Percentiles rank a stretch among this genome's conserved stretches.
These are phyloP conservation scores for Cydia fagiglandana DNA, from an alignment of 1,140 invertebrate species.

Conservation along the genomic window DNA sequence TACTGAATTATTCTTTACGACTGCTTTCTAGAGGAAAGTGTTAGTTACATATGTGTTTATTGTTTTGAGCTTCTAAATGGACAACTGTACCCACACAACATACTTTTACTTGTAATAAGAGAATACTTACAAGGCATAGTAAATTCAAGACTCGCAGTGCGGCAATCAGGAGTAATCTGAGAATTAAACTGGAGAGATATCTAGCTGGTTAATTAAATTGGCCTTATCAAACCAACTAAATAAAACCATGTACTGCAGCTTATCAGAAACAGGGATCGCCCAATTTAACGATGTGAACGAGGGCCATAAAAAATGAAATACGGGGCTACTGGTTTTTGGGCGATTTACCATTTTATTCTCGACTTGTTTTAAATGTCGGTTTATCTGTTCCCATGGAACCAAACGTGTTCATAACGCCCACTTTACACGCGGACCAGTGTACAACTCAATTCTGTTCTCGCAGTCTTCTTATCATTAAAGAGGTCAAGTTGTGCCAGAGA, in stretches of 20 bases:
- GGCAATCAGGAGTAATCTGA: conserved; percentile 5
- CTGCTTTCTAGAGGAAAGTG: conserved; percentile 1
- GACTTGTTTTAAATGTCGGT: conserved; percentile 27
- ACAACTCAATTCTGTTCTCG: not conserved
- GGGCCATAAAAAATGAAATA: conserved; percentile 29
- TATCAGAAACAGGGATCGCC: conserved; percentile 19
- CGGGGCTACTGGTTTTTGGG: conserved; percentile 30
- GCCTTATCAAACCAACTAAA: conserved; percentile 16
- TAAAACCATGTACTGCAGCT: conserved; percentile 2
- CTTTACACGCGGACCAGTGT: not conserved
- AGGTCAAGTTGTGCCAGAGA: not conserved
- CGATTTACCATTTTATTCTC: conserved; percentile 27
- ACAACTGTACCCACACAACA: not conserved
- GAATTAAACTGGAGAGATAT: not conserved
- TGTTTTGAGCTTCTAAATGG: not conserved
- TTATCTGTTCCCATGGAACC: conserved; percentile 12
- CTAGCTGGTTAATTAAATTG: conserved; percentile 10
- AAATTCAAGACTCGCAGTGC: too few species aligned
- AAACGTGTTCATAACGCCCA: not conserved
- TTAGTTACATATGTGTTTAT: not conserved
- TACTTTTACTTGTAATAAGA: not conserved
- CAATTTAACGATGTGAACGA: conserved; percentile 31
- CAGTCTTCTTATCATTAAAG: not conserved
- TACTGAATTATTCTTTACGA: conserved; percentile 9
- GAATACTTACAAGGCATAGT: too few species aligned